Base-by-base conservation (phyloP, 2,113 vertebrate species). In the Cyphomyrus discorhynchus region DNA sequence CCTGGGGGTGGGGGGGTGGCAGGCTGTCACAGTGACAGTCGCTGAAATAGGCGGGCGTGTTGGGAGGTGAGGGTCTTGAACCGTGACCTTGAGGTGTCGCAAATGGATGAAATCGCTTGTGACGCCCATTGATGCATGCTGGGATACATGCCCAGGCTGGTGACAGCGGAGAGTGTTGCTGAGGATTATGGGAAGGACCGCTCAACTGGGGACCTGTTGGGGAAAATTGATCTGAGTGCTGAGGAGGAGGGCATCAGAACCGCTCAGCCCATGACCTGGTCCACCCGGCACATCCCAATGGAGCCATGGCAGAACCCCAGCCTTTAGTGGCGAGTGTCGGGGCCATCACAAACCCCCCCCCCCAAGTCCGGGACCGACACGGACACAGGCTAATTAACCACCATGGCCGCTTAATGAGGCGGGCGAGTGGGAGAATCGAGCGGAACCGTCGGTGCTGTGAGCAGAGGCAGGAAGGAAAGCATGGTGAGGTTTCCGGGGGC, bases 311-410 rank as follows among this genome's bases (percentile, higher is more conserved):
- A 91, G 93, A 93, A 94, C 90, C 91, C 88, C 93, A 93, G 94
- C 94, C 94, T 94, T 95, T 95, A 47, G 89, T 62, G 90, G 42
- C 31, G 45, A 52, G 70, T 85, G 50, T 62, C 70, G 94, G 94
- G 93, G 90, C 66, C 89, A 91, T 91, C 87, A 62, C 90, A 53
- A 53, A 53, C 49, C 91, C 93, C 92, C 91, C 93, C 92, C 92
- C 49, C 11, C 90, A 90, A 93, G 92, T 92, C 92, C 90, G 91
- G 94, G 93, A 93, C 86, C 91, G 90, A 89, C 92, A 89, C 62
- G 90, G 93, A 94, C 92, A 94, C 91, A 94, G 95, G 92, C 92
- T 94, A 94, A 95, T 93, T 91, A 94, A 95, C 92, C 92, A 84
- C 88, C 58, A 42, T 88, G 88, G 88, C 74, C 89, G 86, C 91